Percentiles rank a stretch among this genome's conserved stretches.
Conservation (phyloP, 2,888 invertebrate genomes). For the Trichopoda pennipes region DNA sequence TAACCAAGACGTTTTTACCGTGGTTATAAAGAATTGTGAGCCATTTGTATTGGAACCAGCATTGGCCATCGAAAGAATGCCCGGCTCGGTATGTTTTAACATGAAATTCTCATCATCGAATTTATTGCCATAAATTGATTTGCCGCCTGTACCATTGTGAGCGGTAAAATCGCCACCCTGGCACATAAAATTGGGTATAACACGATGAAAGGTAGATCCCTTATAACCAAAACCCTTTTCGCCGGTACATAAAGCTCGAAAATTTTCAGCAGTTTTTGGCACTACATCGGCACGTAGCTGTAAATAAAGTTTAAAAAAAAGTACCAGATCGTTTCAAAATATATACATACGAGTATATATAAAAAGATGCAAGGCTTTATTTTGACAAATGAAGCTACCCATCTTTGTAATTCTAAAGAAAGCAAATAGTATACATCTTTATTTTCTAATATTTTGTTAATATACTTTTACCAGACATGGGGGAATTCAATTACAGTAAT, state of each 20-base stretch:
- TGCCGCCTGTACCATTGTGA: slow-evolving; percentile 96
- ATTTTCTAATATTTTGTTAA: too few relatives aligned
- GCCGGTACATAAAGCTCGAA: slow-evolving; percentile 96
- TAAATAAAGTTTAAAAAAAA: slow-evolving; percentile 75
- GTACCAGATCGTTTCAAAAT: background rate
- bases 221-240: slow-evolving; percentile 96
- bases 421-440: too few relatives aligned
- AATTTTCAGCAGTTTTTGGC: slow-evolving; percentile 97
- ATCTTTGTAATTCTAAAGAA: background rate
- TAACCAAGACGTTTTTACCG: slow-evolving; percentile 95
- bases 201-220: slow-evolving; percentile 94
- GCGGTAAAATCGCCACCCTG: slow-evolving; percentile 97
- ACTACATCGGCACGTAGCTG: slow-evolving; percentile 93
- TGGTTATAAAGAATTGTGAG: slow-evolving; percentile 97
- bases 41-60: slow-evolving; percentile 97
- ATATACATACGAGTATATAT: too few relatives aligned
- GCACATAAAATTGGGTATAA: slow-evolving; percentile 98
- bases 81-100: slow-evolving; percentile 95
- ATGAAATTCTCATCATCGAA: slow-evolving; percentile 98
- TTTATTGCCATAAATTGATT: slow-evolving; percentile 97
- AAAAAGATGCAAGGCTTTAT: too few relatives aligned
- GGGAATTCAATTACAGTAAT: too few relatives aligned
- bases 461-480: too few relatives aligned
- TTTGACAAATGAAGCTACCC: too few relatives aligned
- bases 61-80: slow-evolving; percentile 96